Base-by-base conservation (phyloP, 2,797 vertebrate genomes). In the Dendrocincla tyrannina region DNA sequence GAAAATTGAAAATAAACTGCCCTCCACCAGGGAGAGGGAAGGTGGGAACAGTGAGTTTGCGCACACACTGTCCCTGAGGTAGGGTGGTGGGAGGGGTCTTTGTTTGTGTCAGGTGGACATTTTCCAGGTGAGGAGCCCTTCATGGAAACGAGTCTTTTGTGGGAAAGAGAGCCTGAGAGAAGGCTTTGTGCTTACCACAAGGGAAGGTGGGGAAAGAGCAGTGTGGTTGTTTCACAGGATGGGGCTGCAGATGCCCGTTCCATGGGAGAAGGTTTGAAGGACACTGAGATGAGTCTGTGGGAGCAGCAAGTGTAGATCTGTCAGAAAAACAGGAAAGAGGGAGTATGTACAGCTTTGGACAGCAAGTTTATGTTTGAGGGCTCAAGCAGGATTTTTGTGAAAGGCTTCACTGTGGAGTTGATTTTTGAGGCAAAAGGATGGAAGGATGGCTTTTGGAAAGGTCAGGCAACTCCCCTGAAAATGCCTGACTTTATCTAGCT, bases 171-270 rank as follows among this genome's bases (percentile, higher is more conserved):
- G 23, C 1, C 13, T 19, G 23, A 47, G 24, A 66, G 58, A 22
- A 63, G 13, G 11, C 4, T n/a, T 62, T 17, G 23, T 70, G 66
- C 3, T 1, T 22, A 0, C 60, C 32, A 3, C 0, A 1, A 25
- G 25, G 52, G 42, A 19, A 33, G 68, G 12, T 20, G 25, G 46
- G 28, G 44, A 15, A 27, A 7, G 46, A 35, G 24, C 12, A 22
- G 25, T 0, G 8, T 33, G 44, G 9, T 55, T 13, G 19, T 64
- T 42, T 35, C 50, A 12, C 27, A 13, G 42, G 5, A 7, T 1
- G 5, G 50, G 46, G 13, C 44, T 74, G 16, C 1, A 3, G 3
- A 0, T 23, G 3, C 32, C 44, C 0, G 0, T 37, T 53, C 53
- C 2, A 0, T 37, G 39, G 39, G 66, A 74, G 37, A 17, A 6